Conservation (phyloP, 2,113 vertebrate genomes). For the Callionymus lyra region DNA sequence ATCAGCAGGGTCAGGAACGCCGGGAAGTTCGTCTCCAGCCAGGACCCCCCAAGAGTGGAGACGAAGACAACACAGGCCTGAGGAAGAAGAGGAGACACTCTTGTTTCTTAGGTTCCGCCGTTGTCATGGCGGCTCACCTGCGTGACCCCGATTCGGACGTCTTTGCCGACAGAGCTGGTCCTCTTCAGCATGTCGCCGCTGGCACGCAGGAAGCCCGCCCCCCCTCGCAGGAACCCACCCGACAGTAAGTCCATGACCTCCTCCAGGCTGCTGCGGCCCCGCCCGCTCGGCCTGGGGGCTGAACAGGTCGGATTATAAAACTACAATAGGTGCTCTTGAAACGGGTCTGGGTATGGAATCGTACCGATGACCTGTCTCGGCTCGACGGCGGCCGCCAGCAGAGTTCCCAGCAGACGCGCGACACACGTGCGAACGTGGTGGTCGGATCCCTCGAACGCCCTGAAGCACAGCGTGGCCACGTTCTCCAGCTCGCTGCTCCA, state of each 20-base stretch:
- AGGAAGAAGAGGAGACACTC: constrained; percentile 1
- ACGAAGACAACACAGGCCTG: constrained; percentile 86
- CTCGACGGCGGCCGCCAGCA: constrained; percentile 76
- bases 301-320: background rate
- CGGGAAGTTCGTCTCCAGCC: constrained; percentile 83
- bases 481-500: constrained; percentile 87
- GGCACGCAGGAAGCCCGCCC: constrained; percentile 80
- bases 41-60: constrained; percentile 75
- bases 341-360: too few relatives aligned
- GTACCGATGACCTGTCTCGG: constrained; percentile 52
- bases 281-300: constrained; percentile 52
- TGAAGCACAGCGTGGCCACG: constrained; percentile 83
- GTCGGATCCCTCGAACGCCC: constrained; percentile 86
- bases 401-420: constrained; percentile 79
- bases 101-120: too few relatives aligned
- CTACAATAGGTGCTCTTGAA: too few relatives aligned
- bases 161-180: constrained; percentile 75
- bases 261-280: constrained; percentile 70
- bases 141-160: constrained; percentile 84
- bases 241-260: constrained; percentile 82
- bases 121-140: constrained; percentile 63
- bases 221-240: constrained; percentile 82
- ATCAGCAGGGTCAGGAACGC: constrained; percentile 75
- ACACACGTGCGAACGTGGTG: constrained; percentile 78
- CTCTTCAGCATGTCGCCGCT: constrained; percentile 90